Base-by-base conservation (phyloP, 2,113 vertebrate species). In the Octodon degus region DNA sequence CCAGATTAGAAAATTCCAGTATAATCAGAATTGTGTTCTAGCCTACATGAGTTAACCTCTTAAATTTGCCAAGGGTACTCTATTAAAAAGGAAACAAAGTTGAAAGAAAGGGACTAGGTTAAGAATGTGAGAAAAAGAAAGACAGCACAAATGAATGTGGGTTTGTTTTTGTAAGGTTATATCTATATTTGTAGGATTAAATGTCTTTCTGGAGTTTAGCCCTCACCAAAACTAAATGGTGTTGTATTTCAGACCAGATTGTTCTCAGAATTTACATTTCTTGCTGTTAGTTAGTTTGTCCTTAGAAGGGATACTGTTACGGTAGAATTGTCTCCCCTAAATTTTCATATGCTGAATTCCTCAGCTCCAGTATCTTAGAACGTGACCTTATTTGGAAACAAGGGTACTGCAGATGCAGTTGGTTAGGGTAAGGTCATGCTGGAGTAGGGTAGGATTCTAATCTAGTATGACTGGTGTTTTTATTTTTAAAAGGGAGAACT, bases 331-430 rank as follows among this genome's bases (percentile, higher is more conserved):
- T 27, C 22, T 67, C 12, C 27, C 14, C 55, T 77, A 84, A 82
- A 89, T 88, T 53, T 70, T 40, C 37, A 10, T 53, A 70, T 19
- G 12, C 58, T 82, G 37, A 94, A 72, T 16, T 50, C 14, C 30
- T 81, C 72, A 65, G 8, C 20, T 65, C 43, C 5, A 40, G 37
- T 40, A 68, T n/a, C 34, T 85, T 68, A 74, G 40, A 94, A 83
- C n/a, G 25, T 53, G 37, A 72, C 30, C 74, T 89, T 86, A 74
- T 94, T 91, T 76, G 92, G 87, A 97, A 94, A 77, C 12, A 82
- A 22, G 14, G 34, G n/a, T 47, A 90, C 47, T 55, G 5, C 20
- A 53, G 22, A 34, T 67, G 14, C 34, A 81, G 20, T 17, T 90
- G 37, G 11, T n/a, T 37, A 47, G 34, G 27, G 4, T 76, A 43